Conservation (phyloP, 2,113 vertebrate genomes). For the Puma concolor region DNA sequence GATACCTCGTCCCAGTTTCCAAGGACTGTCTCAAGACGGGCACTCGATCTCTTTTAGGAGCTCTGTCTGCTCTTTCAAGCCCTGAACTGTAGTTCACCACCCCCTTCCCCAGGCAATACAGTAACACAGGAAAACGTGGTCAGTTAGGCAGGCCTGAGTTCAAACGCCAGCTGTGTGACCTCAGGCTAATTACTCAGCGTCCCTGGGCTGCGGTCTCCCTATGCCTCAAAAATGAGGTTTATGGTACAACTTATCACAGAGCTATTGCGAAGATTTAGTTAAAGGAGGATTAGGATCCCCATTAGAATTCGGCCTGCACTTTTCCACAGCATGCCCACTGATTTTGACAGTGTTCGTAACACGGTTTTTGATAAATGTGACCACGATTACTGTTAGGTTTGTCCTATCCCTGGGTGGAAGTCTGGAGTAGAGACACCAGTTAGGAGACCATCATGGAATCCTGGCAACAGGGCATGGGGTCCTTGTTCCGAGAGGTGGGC, state of each 20-base stretch:
- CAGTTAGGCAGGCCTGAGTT: not conserved
- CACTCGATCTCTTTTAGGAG: not conserved
- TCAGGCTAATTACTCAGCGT: not conserved
- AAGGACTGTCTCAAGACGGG: too few relatives aligned
- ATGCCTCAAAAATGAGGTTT: fast-evolving
- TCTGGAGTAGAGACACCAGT: not conserved
- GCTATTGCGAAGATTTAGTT: not conserved
- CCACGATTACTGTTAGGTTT: not conserved
- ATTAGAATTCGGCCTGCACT: not conserved
- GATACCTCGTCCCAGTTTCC: not conserved
- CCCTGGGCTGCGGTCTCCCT: not conserved
- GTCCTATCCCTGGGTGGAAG: too few relatives aligned
- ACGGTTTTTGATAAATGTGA: not conserved
- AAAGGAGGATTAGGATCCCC: not conserved
- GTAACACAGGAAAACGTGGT: not conserved
- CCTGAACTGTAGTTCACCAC: not conserved
- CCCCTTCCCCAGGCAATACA: not conserved
- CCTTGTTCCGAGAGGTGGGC: not conserved
- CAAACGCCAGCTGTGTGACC: not conserved
- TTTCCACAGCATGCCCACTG: not conserved
- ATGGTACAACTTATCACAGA: fast-evolving
- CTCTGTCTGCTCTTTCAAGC: not conserved
- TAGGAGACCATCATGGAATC: not conserved
- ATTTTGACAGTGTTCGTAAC: not conserved
- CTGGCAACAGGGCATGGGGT: not conserved